Evolutionary conservation across 2,888 invertebrate species (phyloP).

Genomic region (Cephus runcator): DNA sequence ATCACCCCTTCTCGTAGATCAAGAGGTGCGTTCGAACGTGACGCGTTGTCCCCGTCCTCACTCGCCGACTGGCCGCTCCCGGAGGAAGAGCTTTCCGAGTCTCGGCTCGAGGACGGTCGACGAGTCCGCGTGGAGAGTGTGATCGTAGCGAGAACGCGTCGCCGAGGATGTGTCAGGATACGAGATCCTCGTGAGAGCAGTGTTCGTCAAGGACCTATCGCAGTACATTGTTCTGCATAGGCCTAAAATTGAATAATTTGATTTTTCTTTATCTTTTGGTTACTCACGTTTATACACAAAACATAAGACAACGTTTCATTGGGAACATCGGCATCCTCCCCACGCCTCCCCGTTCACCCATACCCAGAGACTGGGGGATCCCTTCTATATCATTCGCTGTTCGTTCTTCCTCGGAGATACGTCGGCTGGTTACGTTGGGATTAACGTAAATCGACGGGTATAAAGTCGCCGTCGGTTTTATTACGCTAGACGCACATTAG

Average conservation of each 20-base stretch:
- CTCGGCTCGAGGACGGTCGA: not conserved
- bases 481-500: not conserved
- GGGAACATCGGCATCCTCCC: not conserved
- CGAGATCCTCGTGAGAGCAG: not conserved
- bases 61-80: conserved; percentile 1
- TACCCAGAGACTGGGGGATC: not conserved
- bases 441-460: not conserved
- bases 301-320: not conserved
- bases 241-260: not conserved
- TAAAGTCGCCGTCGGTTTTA: not conserved
- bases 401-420: not conserved
- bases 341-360: not conserved
- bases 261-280: not conserved
- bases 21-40: conserved; percentile 4
- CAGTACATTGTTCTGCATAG: not conserved
- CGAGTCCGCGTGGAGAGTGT: conserved; percentile 1
- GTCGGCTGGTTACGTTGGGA: not conserved
- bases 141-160: not conserved
- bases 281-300: not conserved
- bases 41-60: conserved; percentile 5
- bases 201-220: not conserved
- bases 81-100: conserved; percentile 4
- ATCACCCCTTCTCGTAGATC: conserved; percentile 5
- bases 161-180: not conserved
- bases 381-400: not conserved